Percentiles rank a stretch among this genome's conserved stretches.
Conservation (phyloP, 2,888 invertebrate species). For the Diaprepes abbreviatus region DNA sequence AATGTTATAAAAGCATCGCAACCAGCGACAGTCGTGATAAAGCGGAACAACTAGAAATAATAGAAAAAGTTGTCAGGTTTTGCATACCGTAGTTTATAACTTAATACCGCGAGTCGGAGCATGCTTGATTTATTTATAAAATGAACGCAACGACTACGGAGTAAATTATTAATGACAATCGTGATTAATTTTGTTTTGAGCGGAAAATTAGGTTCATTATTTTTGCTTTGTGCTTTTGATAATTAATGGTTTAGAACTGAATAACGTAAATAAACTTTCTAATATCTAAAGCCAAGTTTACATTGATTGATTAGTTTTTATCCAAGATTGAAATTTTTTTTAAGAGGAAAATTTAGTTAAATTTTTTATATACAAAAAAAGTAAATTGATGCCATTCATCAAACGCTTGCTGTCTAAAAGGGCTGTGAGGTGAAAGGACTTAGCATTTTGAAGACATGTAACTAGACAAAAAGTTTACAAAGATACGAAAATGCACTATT, state of each 20-base stretch:
- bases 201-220: constrained; percentile 47
- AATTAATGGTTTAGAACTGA: constrained; percentile 36
- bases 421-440: too few species aligned
- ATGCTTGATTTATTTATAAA: constrained; percentile 14
- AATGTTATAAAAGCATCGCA: background rate
- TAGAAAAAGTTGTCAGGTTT: constrained; percentile 6
- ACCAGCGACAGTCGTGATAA: constrained; percentile 12
- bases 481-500: too few species aligned
- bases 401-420: too few species aligned
- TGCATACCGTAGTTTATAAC: constrained; percentile 10
- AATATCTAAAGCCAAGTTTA: constrained; percentile 18
- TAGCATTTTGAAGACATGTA: too few species aligned
- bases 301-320: background rate
- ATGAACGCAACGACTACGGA: constrained; percentile 6
- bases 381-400: too few species aligned
- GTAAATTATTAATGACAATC: constrained; percentile 44
- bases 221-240: constrained; percentile 40
- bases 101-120: background rate
- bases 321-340: too few species aligned
- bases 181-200: constrained; percentile 39
- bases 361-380: too few species aligned
- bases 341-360: too few species aligned
- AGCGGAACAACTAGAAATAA: constrained; percentile 3
- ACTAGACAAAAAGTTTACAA: too few species aligned
- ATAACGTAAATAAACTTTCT: constrained; percentile 42